phyloP scores from a whole-genome alignment of 2,888 invertebrate species.

The Limnephilus lunatus region DNA sequence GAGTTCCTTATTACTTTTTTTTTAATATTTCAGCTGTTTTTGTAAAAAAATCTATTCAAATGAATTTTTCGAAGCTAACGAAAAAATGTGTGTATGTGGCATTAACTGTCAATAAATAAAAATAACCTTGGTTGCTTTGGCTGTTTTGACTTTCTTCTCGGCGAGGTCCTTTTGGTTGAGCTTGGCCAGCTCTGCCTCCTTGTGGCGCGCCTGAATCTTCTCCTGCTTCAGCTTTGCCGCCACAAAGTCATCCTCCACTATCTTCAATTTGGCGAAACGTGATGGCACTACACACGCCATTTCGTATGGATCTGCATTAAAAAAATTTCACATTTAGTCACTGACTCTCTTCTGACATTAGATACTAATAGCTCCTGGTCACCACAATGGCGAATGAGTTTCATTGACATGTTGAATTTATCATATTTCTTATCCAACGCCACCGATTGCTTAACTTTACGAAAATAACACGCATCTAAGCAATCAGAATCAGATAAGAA shows the following conservation, averaged over 20 bases:
- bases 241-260: constrained; percentile 83
- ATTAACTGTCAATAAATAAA: not conserved
- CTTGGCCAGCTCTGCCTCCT: constrained; percentile 10
- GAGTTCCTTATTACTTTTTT: no score
- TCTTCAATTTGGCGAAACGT: constrained; percentile 84
- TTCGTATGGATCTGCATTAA: constrained; percentile 4
- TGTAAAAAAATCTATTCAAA: not conserved
- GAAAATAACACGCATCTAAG: not conserved
- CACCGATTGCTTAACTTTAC: not conserved
- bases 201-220: constrained; percentile 16
- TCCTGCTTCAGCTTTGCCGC: constrained; percentile 73
- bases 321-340: not conserved
- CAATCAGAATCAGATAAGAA: not conserved
- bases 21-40: not conserved
- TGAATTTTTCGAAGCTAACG: not conserved
- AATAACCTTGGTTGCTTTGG: constrained; percentile 64
- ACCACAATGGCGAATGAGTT: not conserved
- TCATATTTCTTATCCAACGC: not conserved
- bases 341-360: not conserved
- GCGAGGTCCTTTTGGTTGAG: constrained; percentile 34
- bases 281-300: constrained; percentile 78
- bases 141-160: constrained; percentile 68
- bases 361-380: not conserved
- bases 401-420: not conserved
- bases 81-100: not conserved